phyloP scores from a whole-genome alignment of 30 jellyfish, hydroid and myxozoan genomes.

The Turritopsis rubra region DNA sequence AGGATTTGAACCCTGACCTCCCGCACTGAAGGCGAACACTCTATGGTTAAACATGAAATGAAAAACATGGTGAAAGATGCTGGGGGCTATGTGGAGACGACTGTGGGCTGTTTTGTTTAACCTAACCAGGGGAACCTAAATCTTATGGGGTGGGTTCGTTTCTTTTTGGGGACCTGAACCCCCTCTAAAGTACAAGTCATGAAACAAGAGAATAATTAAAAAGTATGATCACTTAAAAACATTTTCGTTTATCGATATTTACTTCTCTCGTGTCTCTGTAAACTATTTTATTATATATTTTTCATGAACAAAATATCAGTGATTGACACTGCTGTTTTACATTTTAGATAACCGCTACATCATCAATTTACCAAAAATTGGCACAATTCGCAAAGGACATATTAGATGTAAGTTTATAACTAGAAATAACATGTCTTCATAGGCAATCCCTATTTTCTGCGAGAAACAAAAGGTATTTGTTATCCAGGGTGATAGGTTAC shows the following conservation, averaged over 20 bases:
- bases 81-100: not conserved
- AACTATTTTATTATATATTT: too few relatives aligned
- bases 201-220: not conserved
- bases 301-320: not conserved
- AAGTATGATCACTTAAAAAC: too few relatives aligned
- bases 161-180: not conserved
- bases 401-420: not conserved
- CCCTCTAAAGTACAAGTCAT: not conserved
- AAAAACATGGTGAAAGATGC: not conserved
- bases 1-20: too few relatives aligned
- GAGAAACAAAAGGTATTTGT: not conserved
- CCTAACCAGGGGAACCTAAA: not conserved
- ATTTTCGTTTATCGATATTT: too few relatives aligned
- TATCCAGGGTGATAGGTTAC: not conserved
- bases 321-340: not conserved
- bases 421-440: not conserved
- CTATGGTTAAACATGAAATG: not conserved
- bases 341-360: not conserved
- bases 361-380: not conserved
- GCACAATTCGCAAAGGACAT: not conserved
- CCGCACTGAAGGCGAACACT: too few relatives aligned
- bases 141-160: not conserved
- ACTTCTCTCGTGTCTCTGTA: not conserved
- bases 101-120: not conserved
- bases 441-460: not conserved